Evolutionary conservation across 2,888 invertebrate genomes (phyloP), one percentile per base, ranked within the genome.

Genomic region (Cephus pygmeus): DNA sequence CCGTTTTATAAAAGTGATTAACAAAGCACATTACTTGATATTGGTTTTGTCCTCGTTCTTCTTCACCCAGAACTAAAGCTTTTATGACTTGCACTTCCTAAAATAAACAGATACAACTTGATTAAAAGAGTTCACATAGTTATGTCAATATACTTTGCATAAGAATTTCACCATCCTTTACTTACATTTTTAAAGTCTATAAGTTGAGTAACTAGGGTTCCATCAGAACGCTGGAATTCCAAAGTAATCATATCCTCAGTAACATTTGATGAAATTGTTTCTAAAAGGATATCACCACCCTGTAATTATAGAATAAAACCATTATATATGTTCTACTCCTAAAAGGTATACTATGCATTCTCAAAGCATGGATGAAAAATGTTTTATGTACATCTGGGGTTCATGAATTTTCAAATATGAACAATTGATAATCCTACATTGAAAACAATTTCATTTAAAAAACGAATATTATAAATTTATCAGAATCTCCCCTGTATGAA

Each of bases 121-220:
- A 77, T 40, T 31, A 79, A 79, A 74, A 34, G 34, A 30, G 56
- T 34, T 31, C 30, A 69, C 56, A 33, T 73, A 71, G 15, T 33
- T 31, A 56, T 69, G 11, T 34, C 36, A 71, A 73, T 69, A 69
- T 30, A 77, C 75, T 31, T 56, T 4, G 34, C 12, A 34, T 31
- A 75, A 36, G 69, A 34, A 11, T 34, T 34, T 15, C 1, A 36
- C 36, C 68, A 68, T 75, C 11, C 40, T 34, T 56, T 82, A 94
- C 95, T 95, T 93, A 98, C 98, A 93, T 97, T 97, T 92, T 96
- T 95, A 91, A 98, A 98, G 92, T 98, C 98, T 81, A 98, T 96
- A 81, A 98, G 94, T 91, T 98, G 98, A 1, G 98, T 97, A 79
- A 98, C 95, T 84, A 96, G 94, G 23, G 98, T 97, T 76, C 98